These are phyloP conservation scores for Volucella inanis DNA, from an alignment of 2,888 invertebrate genomes.

Conservation along the genomic window DNA sequence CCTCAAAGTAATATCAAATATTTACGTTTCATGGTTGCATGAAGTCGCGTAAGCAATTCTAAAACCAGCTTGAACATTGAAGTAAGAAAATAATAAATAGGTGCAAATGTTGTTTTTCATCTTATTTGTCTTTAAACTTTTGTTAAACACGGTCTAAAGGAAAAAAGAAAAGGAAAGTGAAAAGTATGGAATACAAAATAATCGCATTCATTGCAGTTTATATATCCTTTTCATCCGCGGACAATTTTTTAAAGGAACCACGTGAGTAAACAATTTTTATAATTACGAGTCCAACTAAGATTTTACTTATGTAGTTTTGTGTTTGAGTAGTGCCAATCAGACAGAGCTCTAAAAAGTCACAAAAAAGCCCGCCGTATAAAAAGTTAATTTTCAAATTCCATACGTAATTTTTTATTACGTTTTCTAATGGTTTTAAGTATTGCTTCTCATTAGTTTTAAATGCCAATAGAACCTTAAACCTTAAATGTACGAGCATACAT, in stretches of 20 bases:
- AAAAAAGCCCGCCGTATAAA: no score
- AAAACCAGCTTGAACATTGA: slow-evolving; percentile 20
- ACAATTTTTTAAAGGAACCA: slow-evolving; percentile 40
- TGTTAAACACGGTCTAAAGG: slow-evolving; percentile 20
- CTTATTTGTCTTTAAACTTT: slow-evolving; percentile 31
- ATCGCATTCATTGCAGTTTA: slow-evolving; percentile 9
- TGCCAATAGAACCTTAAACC: not conserved
- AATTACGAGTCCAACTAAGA: not conserved
- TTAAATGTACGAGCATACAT: not conserved
- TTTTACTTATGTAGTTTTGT: not conserved
- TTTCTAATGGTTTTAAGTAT: no score
- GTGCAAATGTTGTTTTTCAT: not conserved
- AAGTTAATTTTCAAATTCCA: no score
- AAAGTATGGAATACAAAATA: not conserved
- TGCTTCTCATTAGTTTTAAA: not conserved
- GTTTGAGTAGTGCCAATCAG: no score
- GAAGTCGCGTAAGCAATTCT: slow-evolving; percentile 32
- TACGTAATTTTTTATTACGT: no score
- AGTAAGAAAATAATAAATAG: slow-evolving; percentile 55
- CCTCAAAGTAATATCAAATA: slow-evolving; percentile 38
- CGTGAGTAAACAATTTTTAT: slow-evolving; percentile 44
- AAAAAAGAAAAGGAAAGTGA: not conserved
- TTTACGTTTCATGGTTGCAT: slow-evolving; percentile 8
- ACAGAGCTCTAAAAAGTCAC: no score
- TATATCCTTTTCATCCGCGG: slow-evolving; percentile 27